Base-by-base conservation (phyloP, 2,888 invertebrate genomes). In the Hypomecis atomaria region DNA sequence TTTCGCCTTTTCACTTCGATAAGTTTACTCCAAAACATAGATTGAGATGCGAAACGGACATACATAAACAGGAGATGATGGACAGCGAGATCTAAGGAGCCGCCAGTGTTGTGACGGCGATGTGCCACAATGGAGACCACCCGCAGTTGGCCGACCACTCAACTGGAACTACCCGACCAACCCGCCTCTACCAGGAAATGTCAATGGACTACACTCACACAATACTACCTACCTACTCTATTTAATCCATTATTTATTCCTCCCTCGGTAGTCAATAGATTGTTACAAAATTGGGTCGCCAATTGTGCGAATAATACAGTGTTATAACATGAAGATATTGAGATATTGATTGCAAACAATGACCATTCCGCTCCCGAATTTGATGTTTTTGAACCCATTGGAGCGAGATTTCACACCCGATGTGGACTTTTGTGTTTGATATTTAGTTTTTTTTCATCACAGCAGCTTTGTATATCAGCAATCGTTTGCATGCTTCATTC, bases 111-210 rank as follows among this genome's bases (percentile, higher is more conserved):
- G 82, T 87, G 86, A 86, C 81, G 78, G 78, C 73, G 71, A 76
- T 76, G 80, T 74, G 83, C 77, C 73, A 85, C 84, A 84, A 83
- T 81, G 71, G 77, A 81, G 90, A 86, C 89, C 92, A 90, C 90
- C 91, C 91, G 89, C 85, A 80, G 88, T 7, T 77, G 75, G 69
- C 73, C 59, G 65, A 78, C 61, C 83, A 87, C 85, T 91, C 87
- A 81, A 86, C 80, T 87, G 89, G 84, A 88, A 88, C 77, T 71
- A 65, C 74, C 77, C 74, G 84, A 88, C 88, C 77, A 71, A 65
- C 74, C 77, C 74, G 70, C 74, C 70, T 53, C 70, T 82, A 82
- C 84, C 78, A 73, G 81, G 83, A 85, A 85, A 79, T 78, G 85
- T 86, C 87, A 86, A 87, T 86, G 84, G 84, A 80, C 47, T 23